Conservation (phyloP, 2,797 vertebrate species). For the Coregonus sp. region DNA sequence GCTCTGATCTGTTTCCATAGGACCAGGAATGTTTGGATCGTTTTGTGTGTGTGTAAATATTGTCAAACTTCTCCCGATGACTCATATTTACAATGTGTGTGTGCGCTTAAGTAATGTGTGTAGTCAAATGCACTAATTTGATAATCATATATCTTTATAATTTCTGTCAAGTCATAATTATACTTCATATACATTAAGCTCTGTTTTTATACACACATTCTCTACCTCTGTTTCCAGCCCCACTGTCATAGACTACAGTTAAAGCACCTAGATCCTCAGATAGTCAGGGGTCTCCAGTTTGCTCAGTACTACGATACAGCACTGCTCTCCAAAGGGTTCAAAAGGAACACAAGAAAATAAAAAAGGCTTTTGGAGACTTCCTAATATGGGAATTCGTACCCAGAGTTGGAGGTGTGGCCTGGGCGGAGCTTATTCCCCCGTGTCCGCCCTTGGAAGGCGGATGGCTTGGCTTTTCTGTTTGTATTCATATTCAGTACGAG, state of each 20-base stretch:
- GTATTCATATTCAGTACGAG: constrained; percentile 95
- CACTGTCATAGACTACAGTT: constrained; percentile 84
- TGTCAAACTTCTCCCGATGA: constrained; percentile 59
- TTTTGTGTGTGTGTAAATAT: constrained; percentile 40
- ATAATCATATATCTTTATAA: constrained; percentile 75
- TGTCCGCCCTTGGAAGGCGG: constrained; percentile 78
- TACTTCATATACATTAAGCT: constrained; percentile 79
- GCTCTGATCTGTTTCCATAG: constrained; percentile 58
- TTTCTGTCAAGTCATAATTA: constrained; percentile 74
- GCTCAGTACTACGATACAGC: constrained; percentile 75
- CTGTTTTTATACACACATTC: constrained; percentile 76
- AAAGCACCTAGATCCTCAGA: constrained; percentile 75
- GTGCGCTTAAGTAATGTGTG: constrained; percentile 58
- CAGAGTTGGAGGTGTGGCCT: constrained; percentile 83
- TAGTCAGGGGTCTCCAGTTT: constrained; percentile 26
- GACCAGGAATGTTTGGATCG: constrained; percentile 78
- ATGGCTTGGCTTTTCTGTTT: constrained; percentile 93
- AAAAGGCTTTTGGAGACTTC: constrained; percentile 72
- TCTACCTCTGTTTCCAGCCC: constrained; percentile 72
- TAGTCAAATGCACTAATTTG: constrained; percentile 74
- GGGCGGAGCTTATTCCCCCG: constrained; percentile 74
- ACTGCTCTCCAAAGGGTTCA: constrained; percentile 66
- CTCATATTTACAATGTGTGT: constrained; percentile 84
- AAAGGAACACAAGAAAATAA: constrained; percentile 68
- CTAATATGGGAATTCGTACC: constrained; percentile 86